Conservation (phyloP, 1,140 invertebrate genomes). For the Drosophila obscura region DNA sequence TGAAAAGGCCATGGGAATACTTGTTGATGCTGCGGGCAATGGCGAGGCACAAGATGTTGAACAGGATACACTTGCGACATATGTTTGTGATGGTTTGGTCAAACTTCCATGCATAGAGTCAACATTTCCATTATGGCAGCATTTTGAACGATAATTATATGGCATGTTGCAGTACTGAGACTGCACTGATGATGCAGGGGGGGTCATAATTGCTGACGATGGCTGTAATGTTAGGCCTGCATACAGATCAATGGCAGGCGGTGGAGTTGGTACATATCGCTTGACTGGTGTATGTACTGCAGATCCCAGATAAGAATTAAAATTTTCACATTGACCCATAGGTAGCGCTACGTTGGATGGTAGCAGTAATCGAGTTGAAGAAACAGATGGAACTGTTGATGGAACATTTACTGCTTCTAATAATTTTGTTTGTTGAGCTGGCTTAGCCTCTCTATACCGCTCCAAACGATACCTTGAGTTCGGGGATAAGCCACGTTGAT, state of each 20-base stretch:
- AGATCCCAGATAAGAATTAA: conserved; percentile 71
- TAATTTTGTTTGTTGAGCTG: conserved; percentile 46
- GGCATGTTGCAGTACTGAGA: conserved; percentile 67
- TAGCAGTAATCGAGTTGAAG: conserved; percentile 51
- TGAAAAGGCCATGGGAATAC: conserved; percentile 39
- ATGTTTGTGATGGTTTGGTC: conserved; percentile 50
- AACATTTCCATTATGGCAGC: conserved; percentile 54
- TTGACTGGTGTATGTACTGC: conserved; percentile 83
- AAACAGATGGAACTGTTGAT: conserved; percentile 25
- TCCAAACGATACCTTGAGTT: conserved; percentile 64
- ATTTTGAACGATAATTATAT: conserved; percentile 69
- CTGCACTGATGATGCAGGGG: conserved; percentile 15
- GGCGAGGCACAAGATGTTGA: conserved; percentile 56
- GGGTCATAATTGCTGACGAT: conserved; percentile 8
- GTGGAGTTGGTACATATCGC: conserved; percentile 82
- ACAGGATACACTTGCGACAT: conserved; percentile 30
- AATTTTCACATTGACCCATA: conserved; percentile 62
- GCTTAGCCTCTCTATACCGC: conserved; percentile 62
- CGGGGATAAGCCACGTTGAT: conserved; percentile 63
- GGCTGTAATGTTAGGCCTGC: conserved; percentile 37
- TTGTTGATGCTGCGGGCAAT: conserved; percentile 32
- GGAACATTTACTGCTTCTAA: conserved; percentile 32
- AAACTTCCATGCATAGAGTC: conserved; percentile 37
- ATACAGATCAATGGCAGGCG: conserved; percentile 65
- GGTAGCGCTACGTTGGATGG: conserved; percentile 50